Evolutionary conservation across 2,797 vertebrate species (phyloP), one percentile per base, ranked within the genome.

Genomic region (Diplodus sargus): DNA sequence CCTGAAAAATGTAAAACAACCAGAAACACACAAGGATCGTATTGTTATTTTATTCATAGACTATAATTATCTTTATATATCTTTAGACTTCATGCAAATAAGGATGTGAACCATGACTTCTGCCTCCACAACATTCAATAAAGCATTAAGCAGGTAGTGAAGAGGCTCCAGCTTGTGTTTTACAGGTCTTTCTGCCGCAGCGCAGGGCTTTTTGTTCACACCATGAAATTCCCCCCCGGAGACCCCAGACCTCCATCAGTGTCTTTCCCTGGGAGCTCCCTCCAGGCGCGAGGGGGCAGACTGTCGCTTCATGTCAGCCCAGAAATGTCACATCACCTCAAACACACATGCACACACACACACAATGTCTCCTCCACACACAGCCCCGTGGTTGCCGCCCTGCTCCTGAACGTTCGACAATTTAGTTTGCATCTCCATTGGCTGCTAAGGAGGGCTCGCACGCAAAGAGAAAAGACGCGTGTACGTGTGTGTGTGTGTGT

Each of bases 301-400:
- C 89, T 89, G 89, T 81, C 56, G 87, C 92, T 92, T 93, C 87
- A 90, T 90, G 90, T 95, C 93, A 92, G 89, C 93, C 89, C 85
- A 94, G 89, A 93, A 94, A 92, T 93, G 92, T 91, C 92, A 94
- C 91, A 81, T 90, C 87, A 82, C 82, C 81, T 89, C 88, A 82
- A 75, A 86, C 81, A 77, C 70, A 70, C 83, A 74, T 76, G 60
- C 81, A 49, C 67, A 77, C 70, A 70, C 83, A 28, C 30, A 34
- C 30, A 34, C 30, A 34, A 61, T 51, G 60, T 76, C 73, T 82
- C 61, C 78, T 74, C 20, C 58, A 72, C 73, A 80, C 81, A 71
- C 82, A 66, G 34, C 57, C 51, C 48, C 9, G 2, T 70, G 65
- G 42, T 81, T 81, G 78, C 78, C 84, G 82, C 59, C 79, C 49